Evolutionary conservation across 2,888 invertebrate genomes (phyloP).

Genomic region (Aproaerema taeniolella): DNA sequence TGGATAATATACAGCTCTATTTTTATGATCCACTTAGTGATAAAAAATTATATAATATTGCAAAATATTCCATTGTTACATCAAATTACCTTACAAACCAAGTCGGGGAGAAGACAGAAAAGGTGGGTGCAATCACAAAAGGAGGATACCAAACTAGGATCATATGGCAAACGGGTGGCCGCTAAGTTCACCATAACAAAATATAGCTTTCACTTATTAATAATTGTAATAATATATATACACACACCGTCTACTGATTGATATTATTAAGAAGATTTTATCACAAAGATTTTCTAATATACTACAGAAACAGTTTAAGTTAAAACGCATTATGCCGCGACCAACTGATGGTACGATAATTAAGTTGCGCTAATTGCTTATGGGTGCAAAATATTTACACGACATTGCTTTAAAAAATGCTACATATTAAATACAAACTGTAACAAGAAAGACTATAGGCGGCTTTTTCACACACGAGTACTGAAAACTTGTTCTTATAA

Average conservation of each 20-base stretch:
- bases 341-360: constrained; percentile 8
- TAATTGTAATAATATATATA: constrained; percentile 53
- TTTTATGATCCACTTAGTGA: constrained; percentile 68
- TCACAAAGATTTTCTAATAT: constrained; percentile 67
- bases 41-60: constrained; percentile 65
- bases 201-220: constrained; percentile 67
- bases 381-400: too few relatives aligned
- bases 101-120: constrained; percentile 32
- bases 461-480: too few relatives aligned
- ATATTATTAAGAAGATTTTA: constrained; percentile 55
- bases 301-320: constrained; percentile 51
- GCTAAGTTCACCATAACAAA: constrained; percentile 63
- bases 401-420: too few relatives aligned
- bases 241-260: constrained; percentile 53
- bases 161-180: constrained; percentile 56
- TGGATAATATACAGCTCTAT: constrained; percentile 73
- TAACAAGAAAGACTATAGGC: too few relatives aligned
- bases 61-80: constrained; percentile 74
- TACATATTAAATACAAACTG: too few relatives aligned
- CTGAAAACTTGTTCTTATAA: too few relatives aligned
- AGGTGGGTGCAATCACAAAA: constrained; percentile 45
- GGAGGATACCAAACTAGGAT: constrained; percentile 30
- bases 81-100: constrained; percentile 45
- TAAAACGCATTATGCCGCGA: constrained; percentile 40
- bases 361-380: constrained; percentile 3